Evolutionary conservation across 2,797 vertebrate species (phyloP).

Genomic region (Coregonus ussuriensis): DNA sequence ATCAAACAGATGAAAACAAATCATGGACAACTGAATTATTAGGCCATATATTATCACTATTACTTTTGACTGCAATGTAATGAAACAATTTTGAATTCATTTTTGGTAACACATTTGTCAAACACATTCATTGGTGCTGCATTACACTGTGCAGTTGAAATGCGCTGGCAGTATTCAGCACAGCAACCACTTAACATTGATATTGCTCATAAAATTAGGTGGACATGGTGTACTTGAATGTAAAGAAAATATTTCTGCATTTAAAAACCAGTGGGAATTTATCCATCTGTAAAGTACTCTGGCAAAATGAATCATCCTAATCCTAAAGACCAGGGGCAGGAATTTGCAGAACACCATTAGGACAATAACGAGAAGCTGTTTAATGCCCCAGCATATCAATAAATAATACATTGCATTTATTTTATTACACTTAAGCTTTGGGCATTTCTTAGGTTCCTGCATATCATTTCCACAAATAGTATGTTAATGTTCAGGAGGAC

Average conservation of each 20-base stretch:
- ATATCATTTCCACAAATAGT: constrained; percentile 24
- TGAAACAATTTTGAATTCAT: constrained; percentile 47
- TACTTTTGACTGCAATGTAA: constrained; percentile 41
- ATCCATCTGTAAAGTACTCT: constrained; percentile 24
- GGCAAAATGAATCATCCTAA: constrained; percentile 45
- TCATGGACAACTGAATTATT: constrained; percentile 31
- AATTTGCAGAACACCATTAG: constrained; percentile 48
- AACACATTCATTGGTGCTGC: constrained; percentile 9
- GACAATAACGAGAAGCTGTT: constrained; percentile 56
- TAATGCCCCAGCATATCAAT: constrained; percentile 50
- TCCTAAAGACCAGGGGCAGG: constrained; percentile 31
- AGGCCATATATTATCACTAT: constrained; percentile 36
- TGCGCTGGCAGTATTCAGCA: constrained; percentile 13
- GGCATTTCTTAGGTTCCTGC: constrained; percentile 36
- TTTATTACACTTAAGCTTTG: constrained; percentile 44
- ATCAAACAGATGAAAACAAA: constrained; percentile 22
- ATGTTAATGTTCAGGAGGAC: constrained; percentile 15
- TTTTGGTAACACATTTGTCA: constrained; percentile 36
- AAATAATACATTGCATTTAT: constrained; percentile 58
- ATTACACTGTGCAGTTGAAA: background rate
- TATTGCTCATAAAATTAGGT: constrained; percentile 31
- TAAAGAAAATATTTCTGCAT: constrained; percentile 21
- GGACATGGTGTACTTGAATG: background rate
- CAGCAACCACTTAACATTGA: constrained; percentile 16
- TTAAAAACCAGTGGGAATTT: constrained; percentile 14